These are phyloP conservation scores for Ctenosaura bakeri DNA, from an alignment of 2,797 vertebrate genomes.

Conservation along the genomic window DNA sequence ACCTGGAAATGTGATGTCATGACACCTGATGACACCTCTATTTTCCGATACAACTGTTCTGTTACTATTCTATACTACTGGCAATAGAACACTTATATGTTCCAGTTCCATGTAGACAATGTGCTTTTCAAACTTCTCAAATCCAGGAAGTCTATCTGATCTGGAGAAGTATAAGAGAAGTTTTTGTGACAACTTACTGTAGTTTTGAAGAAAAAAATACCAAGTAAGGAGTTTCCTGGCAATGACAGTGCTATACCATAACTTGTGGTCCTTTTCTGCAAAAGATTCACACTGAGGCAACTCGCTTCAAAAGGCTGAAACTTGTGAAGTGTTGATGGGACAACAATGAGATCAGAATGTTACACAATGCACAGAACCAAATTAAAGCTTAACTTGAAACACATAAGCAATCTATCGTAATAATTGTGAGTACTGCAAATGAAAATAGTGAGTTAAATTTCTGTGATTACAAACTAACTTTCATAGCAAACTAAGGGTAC, in stretches of 20 bases:
- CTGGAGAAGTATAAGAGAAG: too few species aligned
- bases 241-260: conserved; percentile 17
- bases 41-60: conserved; percentile 9
- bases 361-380: too few species aligned
- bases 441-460: too few species aligned
- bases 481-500: too few species aligned
- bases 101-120: too few species aligned
- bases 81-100: too few species aligned
- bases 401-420: too few species aligned
- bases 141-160: conserved; percentile 4
- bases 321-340: conserved; percentile 52
- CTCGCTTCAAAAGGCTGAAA: conserved; percentile 55
- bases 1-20: conserved; percentile 28
- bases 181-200: conserved; percentile 1
- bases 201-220: conserved; percentile 29
- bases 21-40: conserved; percentile 38
- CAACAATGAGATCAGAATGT: too few species aligned
- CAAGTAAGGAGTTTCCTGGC: conserved; percentile 26
- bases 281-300: conserved; percentile 39
- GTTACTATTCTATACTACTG: conserved; percentile 10
- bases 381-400: too few species aligned
- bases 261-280: conserved; percentile 43
- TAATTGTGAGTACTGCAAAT: too few species aligned
- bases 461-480: too few species aligned
- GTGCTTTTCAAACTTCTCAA: not conserved